Conservation (phyloP, 2,113 vertebrate species). For the Stigmatopora argus region DNA sequence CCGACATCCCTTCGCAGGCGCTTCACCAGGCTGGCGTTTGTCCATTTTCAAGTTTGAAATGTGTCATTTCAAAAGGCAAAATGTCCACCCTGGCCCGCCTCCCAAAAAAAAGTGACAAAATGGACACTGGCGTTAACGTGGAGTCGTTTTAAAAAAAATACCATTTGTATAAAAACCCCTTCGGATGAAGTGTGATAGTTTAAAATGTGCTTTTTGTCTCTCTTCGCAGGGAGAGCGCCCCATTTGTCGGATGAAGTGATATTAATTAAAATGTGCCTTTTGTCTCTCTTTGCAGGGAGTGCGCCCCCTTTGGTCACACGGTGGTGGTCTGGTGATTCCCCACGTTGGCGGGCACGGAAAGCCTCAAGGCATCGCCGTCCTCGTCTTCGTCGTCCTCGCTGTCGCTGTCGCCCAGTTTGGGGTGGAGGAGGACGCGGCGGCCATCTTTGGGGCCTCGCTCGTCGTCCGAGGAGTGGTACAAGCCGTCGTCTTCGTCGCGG, state of each 20-base stretch:
- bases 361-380: conserved; percentile 59
- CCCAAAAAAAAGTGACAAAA: neutral
- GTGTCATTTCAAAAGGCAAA: neutral
- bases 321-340: conserved; percentile 79
- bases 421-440: conserved; percentile 71
- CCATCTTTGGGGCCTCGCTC: conserved; percentile 70
- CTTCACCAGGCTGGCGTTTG: neutral
- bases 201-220: conserved; percentile 75
- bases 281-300: conserved; percentile 40
- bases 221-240: conserved; percentile 19
- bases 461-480: conserved; percentile 89
- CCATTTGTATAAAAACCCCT: conserved; percentile 52
- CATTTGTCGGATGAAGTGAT: conserved; percentile 40
- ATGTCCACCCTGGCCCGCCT: neutral
- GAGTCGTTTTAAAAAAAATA: conserved; percentile 51
- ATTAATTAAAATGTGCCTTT: conserved; percentile 76
- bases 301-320: conserved; percentile 70
- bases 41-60: neutral
- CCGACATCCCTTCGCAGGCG: neutral
- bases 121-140: neutral
- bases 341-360: conserved; percentile 35
- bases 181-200: conserved; percentile 55
- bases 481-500: conserved; percentile 69
- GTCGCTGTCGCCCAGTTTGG: conserved; percentile 71
- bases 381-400: conserved; percentile 87